phyloP scores from a whole-genome alignment of 2,797 vertebrate genomes.

The Enteromius anoplus region DNA sequence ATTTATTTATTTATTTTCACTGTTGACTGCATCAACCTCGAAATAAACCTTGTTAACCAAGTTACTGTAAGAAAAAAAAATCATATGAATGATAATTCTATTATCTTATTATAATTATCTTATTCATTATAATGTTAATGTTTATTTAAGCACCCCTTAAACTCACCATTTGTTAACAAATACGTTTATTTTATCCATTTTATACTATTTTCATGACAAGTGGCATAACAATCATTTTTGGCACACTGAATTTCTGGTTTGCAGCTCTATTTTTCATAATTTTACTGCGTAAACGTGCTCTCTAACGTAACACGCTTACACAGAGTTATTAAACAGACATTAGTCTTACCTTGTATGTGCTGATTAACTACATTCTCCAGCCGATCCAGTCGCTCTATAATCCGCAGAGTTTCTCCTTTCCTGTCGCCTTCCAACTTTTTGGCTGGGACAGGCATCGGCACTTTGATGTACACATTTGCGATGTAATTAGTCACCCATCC shows the following conservation, averaged over 20 bases:
- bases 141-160: neutral
- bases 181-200: neutral
- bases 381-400: conserved; percentile 94
- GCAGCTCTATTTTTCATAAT: neutral
- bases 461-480: conserved; percentile 92
- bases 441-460: conserved; percentile 88
- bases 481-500: conserved; percentile 99
- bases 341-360: conserved; percentile 93
- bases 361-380: conserved; percentile 97
- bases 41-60: neutral
- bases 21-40: neutral
- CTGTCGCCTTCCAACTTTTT: conserved; percentile 93
- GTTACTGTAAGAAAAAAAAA: neutral
- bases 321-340: neutral
- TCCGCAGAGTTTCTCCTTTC: conserved; percentile 91
- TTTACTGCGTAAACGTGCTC: neutral
- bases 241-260: neutral
- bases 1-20: neutral
- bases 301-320: no score
- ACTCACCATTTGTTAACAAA: neutral
- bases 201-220: neutral
- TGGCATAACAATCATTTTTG: neutral
- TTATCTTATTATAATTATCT: neutral
- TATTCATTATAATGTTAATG: neutral
- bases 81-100: neutral